These are phyloP conservation scores for Tipula helvola DNA, from an alignment of 2,888 invertebrate genomes.

Conservation along the genomic window DNA sequence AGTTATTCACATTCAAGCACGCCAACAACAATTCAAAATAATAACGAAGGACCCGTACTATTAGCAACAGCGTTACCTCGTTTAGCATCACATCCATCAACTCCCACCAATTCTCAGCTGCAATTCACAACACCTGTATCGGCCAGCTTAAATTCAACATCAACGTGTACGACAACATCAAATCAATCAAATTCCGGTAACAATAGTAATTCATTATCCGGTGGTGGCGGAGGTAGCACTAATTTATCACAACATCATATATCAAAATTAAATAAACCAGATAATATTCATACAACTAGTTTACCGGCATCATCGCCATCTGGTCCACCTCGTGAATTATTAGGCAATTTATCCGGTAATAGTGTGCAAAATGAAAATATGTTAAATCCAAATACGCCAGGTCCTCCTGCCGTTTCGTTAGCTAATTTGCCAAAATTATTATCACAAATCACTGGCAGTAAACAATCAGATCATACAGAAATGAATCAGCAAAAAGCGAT, in stretches of 20 bases:
- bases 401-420: constrained; percentile 33
- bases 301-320: constrained; percentile 18
- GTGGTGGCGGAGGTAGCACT: not conserved
- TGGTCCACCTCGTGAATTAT: not conserved
- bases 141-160: constrained; percentile 18
- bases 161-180: constrained; percentile 16
- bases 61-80: constrained; percentile 44
- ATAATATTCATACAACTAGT: constrained; percentile 15
- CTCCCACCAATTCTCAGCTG: constrained; percentile 22
- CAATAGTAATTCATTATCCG: constrained; percentile 7
- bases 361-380: constrained; percentile 11
- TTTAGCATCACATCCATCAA: constrained; percentile 33
- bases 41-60: constrained; percentile 36
- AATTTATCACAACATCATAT: constrained; percentile 13
- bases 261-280: constrained; percentile 15
- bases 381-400: constrained; percentile 34
- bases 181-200: constrained; percentile 7
- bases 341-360: not conserved
- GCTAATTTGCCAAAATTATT: constrained; percentile 39
- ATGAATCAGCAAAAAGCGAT: constrained; percentile 42
- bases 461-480: constrained; percentile 36
- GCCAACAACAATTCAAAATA: constrained; percentile 26
- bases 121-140: constrained; percentile 23
- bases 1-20: constrained; percentile 43
- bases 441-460: constrained; percentile 37